Evolutionary conservation across 2,113 vertebrate genomes (phyloP).

Genomic region (Amphiprion ocellaris): DNA sequence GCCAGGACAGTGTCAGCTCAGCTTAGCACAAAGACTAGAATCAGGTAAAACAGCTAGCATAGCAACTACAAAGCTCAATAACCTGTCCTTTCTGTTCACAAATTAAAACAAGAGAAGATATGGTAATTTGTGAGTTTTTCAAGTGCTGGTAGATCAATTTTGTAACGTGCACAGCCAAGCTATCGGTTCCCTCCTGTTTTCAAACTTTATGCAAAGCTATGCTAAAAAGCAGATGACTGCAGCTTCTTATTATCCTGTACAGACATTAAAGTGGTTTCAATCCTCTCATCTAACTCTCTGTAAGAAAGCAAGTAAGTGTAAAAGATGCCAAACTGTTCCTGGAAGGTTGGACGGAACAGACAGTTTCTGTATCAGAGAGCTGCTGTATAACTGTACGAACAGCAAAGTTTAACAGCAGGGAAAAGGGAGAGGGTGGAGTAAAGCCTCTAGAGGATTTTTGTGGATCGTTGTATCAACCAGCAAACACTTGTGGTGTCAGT

Average conservation of each 20-base stretch:
- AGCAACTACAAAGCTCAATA: too few relatives aligned
- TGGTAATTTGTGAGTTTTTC: neutral
- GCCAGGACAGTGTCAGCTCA: neutral
- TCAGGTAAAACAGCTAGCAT: neutral
- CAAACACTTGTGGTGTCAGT: constrained; percentile 93
- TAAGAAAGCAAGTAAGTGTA: neutral
- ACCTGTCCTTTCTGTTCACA: neutral
- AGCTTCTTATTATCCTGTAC: too few relatives aligned
- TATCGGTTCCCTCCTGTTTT: neutral
- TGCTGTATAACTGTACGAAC: constrained; percentile 31
- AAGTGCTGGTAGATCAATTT: neutral
- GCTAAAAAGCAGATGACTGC: too few relatives aligned
- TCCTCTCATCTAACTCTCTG: too few relatives aligned
- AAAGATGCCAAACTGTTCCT: neutral
- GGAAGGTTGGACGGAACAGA: constrained; percentile 17
- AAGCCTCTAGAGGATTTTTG: constrained; percentile 20
- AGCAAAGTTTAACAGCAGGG: constrained; percentile 19
- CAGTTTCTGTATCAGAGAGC: neutral
- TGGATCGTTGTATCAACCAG: constrained; percentile 80
- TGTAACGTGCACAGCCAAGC: too few relatives aligned
- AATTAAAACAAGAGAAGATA: neutral
- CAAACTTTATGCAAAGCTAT: too few relatives aligned
- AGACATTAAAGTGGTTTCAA: too few relatives aligned
- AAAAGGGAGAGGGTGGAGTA: constrained; percentile 15
- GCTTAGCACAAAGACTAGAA: neutral